phyloP scores from a whole-genome alignment of 2,888 invertebrate genomes.

The Caenorhabditis uteleia region DNA sequence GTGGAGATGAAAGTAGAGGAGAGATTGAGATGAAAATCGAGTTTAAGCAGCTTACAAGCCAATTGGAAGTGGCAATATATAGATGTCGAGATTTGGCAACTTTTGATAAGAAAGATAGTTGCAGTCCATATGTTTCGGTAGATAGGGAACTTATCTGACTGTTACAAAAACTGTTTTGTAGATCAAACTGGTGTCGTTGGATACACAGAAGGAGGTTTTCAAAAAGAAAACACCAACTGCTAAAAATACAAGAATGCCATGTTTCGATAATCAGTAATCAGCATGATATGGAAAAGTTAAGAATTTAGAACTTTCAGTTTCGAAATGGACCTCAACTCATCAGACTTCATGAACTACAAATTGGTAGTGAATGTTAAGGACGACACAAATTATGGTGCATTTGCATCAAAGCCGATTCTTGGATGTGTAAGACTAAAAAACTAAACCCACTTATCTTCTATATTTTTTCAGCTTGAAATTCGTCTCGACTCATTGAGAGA shows the following conservation, averaged over 20 bases:
- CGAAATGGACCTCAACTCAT: slow-evolving; percentile 59
- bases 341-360: slow-evolving; percentile 61
- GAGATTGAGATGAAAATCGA: slow-evolving; percentile 50
- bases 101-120: slow-evolving; percentile 44
- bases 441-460: background rate
- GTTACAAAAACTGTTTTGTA: slow-evolving; percentile 3
- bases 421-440: slow-evolving; percentile 54
- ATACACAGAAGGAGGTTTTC: slow-evolving; percentile 45
- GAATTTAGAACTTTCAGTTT: slow-evolving; percentile 45
- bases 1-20: slow-evolving; percentile 50
- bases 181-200: slow-evolving; percentile 53
- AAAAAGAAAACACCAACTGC: slow-evolving; percentile 56
- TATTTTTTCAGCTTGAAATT: slow-evolving; percentile 54
- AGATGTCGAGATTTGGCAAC: slow-evolving; percentile 39
- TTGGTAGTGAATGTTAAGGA: slow-evolving; percentile 67
- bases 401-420: slow-evolving; percentile 57
- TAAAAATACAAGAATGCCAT: slow-evolving; percentile 50
- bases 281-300: background rate
- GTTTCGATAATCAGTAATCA: slow-evolving; percentile 60
- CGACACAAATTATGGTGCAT: slow-evolving; percentile 62
- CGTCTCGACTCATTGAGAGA: slow-evolving; percentile 47
- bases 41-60: slow-evolving; percentile 38
- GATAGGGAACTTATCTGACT: background rate
- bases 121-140: slow-evolving; percentile 46
- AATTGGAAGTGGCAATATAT: slow-evolving; percentile 35